Base-by-base conservation (phyloP, 2,113 vertebrate genomes). In the Glaucomys volans region DNA sequence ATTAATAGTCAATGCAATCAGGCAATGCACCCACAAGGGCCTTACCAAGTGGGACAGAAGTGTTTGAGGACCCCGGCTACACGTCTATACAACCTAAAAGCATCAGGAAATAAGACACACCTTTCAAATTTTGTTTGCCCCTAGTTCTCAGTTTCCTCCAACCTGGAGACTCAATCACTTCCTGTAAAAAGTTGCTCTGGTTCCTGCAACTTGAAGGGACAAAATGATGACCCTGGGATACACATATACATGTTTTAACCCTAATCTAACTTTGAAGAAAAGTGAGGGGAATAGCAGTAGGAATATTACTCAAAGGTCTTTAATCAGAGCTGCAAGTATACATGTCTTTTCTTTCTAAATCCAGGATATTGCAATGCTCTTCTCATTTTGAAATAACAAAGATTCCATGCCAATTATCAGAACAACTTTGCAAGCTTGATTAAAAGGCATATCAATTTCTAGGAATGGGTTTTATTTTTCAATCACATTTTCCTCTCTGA, bases 381-480 rank as follows among this genome's bases (percentile, higher is more conserved):
- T 52, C 35, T 74, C 69, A 57, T 47, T 86, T 84, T 64, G 72
- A 97, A 87, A 85, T 50, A 86, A 89, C 35, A 90, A 86, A 74
- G 88, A 92, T 82, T 86, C 90, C 5, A 2, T 74, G 81, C 50
- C 93, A 44, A 91, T 87, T 80, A 95, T 90, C 87, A 79, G 69
- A 94, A 91, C 62, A 93, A 94, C 52, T 96, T 75, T 91, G 74
- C 79, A 91, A 95, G 66, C 74, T 80, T 74, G 87, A 91, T 95
- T 81, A 96, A 97, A 94, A 94, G 28, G 59, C 71, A 42, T 96
- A 91, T 95, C 93, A 75, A 32, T 97, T 90, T 95, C 97, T 81
- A 95, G 54, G 67, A 94, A 95, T 81, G 12, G 64, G 76, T 91
- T 97, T 97, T 96, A 93, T 95, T 95, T 97, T 97, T 94, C 87